Percentiles rank a stretch among this genome's conserved stretches.
Conservation (phyloP, 2,888 invertebrate species). For the Heterodera filipjevi region DNA sequence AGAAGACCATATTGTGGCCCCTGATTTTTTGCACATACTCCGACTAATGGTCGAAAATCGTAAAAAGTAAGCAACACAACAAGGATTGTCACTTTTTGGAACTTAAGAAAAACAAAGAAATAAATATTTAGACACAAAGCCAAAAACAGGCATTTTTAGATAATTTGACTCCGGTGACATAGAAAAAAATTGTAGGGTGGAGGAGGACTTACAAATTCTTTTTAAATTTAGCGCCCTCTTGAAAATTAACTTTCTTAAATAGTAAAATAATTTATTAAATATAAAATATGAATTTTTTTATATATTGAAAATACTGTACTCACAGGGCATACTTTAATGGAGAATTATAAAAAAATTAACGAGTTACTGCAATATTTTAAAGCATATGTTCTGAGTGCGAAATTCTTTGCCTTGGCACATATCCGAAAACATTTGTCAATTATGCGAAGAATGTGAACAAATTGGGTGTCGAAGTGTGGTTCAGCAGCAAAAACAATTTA, state of each 20-base stretch:
- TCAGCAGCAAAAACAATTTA: constrained; percentile 96
- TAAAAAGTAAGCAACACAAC: constrained; percentile 54
- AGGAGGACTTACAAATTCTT: no score
- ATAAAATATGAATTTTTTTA: no score
- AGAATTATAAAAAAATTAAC: not conserved
- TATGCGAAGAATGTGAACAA: constrained; percentile 45
- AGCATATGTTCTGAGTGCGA: constrained; percentile 85
- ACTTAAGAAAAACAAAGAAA: not conserved
- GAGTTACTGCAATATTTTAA: not conserved
- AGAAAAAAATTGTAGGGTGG: no score
- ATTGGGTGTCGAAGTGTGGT: constrained; percentile 63
- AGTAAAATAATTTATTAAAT: no score
- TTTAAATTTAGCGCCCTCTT: no score
- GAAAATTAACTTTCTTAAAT: no score
- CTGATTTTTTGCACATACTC: constrained; percentile 88
- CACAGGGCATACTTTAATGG: no score
- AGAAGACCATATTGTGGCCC: constrained; percentile 95
- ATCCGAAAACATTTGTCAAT: constrained; percentile 75
- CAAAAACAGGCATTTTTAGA: no score
- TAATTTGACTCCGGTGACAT: no score
- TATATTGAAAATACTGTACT: no score
- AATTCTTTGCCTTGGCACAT: constrained; percentile 89
- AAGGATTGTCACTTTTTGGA: not conserved
- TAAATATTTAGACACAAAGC: no score
- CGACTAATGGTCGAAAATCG: constrained; percentile 75